Conservation (phyloP, 2,797 vertebrate genomes). For the Myiothlypis chrysogaster region DNA sequence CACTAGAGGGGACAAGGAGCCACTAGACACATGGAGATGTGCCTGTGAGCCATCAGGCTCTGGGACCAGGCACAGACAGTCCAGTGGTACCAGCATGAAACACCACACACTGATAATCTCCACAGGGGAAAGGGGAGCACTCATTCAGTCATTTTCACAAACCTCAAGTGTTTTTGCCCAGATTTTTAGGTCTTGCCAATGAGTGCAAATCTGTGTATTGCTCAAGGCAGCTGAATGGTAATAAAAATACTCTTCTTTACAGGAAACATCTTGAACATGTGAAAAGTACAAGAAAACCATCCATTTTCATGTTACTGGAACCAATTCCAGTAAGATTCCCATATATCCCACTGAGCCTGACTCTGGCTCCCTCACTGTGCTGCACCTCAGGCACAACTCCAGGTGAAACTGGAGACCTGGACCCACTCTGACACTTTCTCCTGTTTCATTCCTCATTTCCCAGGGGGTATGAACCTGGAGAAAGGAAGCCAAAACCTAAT, state of each 20-base stretch:
- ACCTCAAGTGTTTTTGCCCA: background rate
- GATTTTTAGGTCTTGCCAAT: background rate
- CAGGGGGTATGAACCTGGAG: background rate
- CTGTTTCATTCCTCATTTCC: background rate
- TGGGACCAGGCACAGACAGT: rapidly evolving
- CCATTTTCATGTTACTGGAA: background rate
- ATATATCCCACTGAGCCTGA: background rate
- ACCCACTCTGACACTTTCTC: background rate
- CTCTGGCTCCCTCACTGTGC: background rate
- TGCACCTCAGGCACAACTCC: background rate
- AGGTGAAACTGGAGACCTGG: background rate
- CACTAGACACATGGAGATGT: background rate
- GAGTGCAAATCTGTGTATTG: background rate
- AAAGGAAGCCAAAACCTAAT: background rate
- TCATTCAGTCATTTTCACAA: background rate
- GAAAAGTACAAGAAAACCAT: background rate
- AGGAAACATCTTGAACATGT: background rate
- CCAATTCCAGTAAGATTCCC: background rate
- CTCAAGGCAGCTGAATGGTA: background rate
- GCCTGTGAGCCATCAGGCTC: background rate
- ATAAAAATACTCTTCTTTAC: background rate
- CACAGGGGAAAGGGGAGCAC: background rate
- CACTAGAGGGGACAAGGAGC: constrained; percentile 41
- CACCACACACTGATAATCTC: background rate
- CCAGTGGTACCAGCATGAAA: background rate